Conservation (phyloP, 2,888 invertebrate genomes). For the Phlogophora meticulosa region DNA sequence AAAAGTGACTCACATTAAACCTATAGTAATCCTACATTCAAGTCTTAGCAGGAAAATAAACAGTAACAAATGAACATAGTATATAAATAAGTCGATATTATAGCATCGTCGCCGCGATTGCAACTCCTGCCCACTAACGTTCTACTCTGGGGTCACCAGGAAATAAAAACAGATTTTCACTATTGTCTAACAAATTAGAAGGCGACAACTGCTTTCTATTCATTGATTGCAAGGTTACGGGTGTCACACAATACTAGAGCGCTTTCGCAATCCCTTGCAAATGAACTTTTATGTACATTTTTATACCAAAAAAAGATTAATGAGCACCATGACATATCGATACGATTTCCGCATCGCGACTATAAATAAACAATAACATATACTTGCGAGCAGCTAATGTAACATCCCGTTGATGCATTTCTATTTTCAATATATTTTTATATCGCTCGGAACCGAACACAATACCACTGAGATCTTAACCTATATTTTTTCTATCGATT, state of each 20-base stretch:
- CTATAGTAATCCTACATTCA: conserved; percentile 18
- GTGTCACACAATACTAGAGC: conserved; percentile 84
- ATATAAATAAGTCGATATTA: conserved; percentile 36
- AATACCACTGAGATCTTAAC: conserved; percentile 88
- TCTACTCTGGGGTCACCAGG: conserved; percentile 71
- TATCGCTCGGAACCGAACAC: conserved; percentile 83
- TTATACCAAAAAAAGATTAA: conserved; percentile 84
- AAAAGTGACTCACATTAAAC: conserved; percentile 26
- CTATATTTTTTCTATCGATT: conserved; percentile 90
- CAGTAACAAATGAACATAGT: conserved; percentile 28
- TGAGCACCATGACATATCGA: conserved; percentile 86
- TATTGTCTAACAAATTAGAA: conserved; percentile 81
- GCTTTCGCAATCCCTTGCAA: conserved; percentile 86
- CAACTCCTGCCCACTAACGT: conserved; percentile 41
- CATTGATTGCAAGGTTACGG: conserved; percentile 85
- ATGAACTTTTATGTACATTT: conserved; percentile 83
- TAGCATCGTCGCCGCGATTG: conserved; percentile 39
- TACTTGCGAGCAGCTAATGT: conserved; percentile 80
- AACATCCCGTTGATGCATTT: conserved; percentile 77
- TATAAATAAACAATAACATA: conserved; percentile 88
- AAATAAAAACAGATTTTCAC: conserved; percentile 79
- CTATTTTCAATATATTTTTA: conserved; percentile 81
- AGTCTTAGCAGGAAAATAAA: conserved; percentile 54
- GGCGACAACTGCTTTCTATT: conserved; percentile 87
- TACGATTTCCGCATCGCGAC: conserved; percentile 86